Base-by-base conservation (phyloP, 2,113 vertebrate genomes). In the Pelecanoides urinatrix region DNA sequence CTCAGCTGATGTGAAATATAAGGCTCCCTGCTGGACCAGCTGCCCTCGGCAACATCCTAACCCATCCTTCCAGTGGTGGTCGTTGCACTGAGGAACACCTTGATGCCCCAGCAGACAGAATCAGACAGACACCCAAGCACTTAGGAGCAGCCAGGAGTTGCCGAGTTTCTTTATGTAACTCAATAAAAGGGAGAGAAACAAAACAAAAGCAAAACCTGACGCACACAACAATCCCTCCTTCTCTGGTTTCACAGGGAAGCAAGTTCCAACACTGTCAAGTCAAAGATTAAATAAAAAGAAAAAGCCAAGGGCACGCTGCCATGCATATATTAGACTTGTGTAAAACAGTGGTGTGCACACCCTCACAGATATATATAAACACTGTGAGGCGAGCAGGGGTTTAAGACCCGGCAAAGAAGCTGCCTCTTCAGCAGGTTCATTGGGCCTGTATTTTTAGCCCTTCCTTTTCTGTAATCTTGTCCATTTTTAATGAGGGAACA, bases 261-360 rank as follows among this genome's bases (percentile, higher is more conserved):
- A 93, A 94, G 95, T 96, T 87, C 66, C 86, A 96, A 56, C 90
- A 86, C 30, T 66, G 36, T 74, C 49, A 96, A 94, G 11, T 70
- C 82, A 86, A 95, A 91, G 52, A 94, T 86, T 92, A 92, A 96
- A 94, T 75, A 88, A 85, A 89, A 92, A 61, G 29, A 90, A 91
- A 84, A 95, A 79, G 52, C 36, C 45, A 77, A 68, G 42, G 86
- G 83, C 92, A 93, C 4, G 3, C 29, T 93, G 83, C 76, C 86
- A 72, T 80, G 76, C 52, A 40, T 90, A 7, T 50, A 66, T 92
- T 65, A 94, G 59, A 77, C 40, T 67, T 52, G 23, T 63, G 53
- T 88, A 68, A 78, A 94, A 59, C 38, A 61, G 50, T 2, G 0
- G 9, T 1, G 3, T 5, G 23, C 34, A 86, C 20, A 2, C 36